Conservation (phyloP, 1,140 invertebrate species). For the Zaprionus africanus region DNA sequence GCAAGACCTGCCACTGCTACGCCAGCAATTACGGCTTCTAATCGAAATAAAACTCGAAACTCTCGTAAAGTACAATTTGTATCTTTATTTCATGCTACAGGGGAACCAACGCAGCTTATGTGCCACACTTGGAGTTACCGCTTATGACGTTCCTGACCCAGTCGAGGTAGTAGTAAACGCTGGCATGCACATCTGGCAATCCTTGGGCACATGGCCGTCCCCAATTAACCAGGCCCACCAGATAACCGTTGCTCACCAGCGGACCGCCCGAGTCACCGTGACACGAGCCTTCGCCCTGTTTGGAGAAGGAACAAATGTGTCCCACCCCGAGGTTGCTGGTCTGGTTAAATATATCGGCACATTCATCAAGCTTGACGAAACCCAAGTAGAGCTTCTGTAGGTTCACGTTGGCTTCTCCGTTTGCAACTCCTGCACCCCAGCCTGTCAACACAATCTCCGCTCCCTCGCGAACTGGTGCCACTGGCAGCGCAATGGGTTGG, state of each 20-base stretch:
- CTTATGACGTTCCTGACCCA: constrained; percentile 67
- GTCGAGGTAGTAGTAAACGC: constrained; percentile 74
- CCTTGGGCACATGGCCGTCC: constrained; percentile 85
- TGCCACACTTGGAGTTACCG: constrained; percentile 47
- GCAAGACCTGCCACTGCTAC: constrained; percentile 64
- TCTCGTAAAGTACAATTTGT: not conserved
- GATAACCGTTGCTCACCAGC: constrained; percentile 70
- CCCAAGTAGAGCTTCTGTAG: constrained; percentile 63
- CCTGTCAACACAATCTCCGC: constrained; percentile 85
- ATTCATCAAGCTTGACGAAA: constrained; percentile 54
- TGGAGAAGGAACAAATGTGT: constrained; percentile 87
- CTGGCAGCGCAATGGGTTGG: constrained; percentile 74
- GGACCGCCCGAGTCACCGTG: constrained; percentile 85
- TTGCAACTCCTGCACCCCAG: constrained; percentile 84
- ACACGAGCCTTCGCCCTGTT: constrained; percentile 86
- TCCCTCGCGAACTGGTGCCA: not conserved
- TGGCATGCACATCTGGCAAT: constrained; percentile 85
- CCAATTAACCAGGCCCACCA: constrained; percentile 86
- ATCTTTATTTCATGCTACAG: constrained; percentile 24
- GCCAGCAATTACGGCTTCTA: constrained; percentile 65
- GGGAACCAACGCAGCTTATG: constrained; percentile 5
- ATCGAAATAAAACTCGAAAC: constrained; percentile 21
- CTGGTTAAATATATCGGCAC: constrained; percentile 55
- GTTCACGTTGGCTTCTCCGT: constrained; percentile 41
- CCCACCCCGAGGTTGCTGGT: constrained; percentile 58